A percentile compares a stretch with the other conserved stretches of the same genome.
phyloP scores from a whole-genome alignment of 2,113 vertebrate species.

The Diadophis punctatus region DNA sequence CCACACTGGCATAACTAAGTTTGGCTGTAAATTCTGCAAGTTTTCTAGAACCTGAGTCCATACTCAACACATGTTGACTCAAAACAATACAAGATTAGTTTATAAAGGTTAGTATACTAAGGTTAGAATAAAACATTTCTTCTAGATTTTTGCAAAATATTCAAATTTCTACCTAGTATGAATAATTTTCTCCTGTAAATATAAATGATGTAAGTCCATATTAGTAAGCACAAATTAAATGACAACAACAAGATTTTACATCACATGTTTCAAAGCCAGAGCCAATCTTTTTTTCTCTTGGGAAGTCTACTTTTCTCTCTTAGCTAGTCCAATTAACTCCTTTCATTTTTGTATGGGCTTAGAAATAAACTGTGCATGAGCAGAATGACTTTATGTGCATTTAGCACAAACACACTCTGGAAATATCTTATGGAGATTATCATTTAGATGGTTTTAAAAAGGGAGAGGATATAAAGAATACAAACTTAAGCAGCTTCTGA shows the following conservation, averaged over 20 bases:
- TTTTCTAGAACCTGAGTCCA: background rate
- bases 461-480: background rate
- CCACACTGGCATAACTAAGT: background rate
- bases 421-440: background rate
- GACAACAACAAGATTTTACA: background rate
- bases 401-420: background rate
- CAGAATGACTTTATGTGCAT: background rate
- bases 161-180: background rate
- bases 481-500: background rate
- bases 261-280: background rate
- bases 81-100: background rate
- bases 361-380: background rate
- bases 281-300: background rate
- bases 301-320: background rate
- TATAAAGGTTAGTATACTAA: background rate
- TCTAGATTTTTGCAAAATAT: background rate
- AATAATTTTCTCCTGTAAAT: background rate
- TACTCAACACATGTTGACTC: background rate
- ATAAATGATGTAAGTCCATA: background rate
- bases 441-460: background rate
- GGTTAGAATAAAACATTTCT: background rate
- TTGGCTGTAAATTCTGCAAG: background rate
- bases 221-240: background rate
- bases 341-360: background rate
- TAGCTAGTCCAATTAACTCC: background rate